Evolutionary conservation across 2,888 invertebrate species (phyloP), one percentile per base, ranked within the genome.

Genomic region (Cerceris rybyensis): DNA sequence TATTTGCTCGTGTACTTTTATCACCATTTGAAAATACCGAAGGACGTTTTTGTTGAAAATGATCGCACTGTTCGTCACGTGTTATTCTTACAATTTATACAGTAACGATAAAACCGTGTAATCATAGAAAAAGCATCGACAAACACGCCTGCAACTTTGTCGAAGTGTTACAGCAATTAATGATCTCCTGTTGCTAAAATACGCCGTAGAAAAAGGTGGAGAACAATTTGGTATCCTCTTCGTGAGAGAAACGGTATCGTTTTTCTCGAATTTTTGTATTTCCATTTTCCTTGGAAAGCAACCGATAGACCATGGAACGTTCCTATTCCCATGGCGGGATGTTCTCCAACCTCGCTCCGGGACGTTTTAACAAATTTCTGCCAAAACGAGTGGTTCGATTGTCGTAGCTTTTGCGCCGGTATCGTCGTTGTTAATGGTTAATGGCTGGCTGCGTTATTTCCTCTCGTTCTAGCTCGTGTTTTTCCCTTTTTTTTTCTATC

Each of bases 161-260:
- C 11, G 55, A 41, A 14, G 52, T 58, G 74, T 75, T 75, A 78
- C 58, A 67, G 71, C 71, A 66, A 68, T 80, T 80, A 82, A 84
- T 78, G 69, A 84, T 77, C 66, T 41, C 41, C 17, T 42, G 55
- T 28, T 46, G 43, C 41, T 9, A 72, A 78, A 71, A 78, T 81
- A 66, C 63, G 55, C 43, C 50, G 61, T 14, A 9, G 69, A 69
- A 70, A 70, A 68, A 42, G 52, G n/a, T 49, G 46, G 13, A 42
- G 16, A 7, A 54, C 11, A 39, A 11, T 49, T 55, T 14, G n/a
- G 63, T 41, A 66, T 67, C 70, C 28, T 28, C 55, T 49, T 59
- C 49, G 50, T 39, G 9, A 46, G 52, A 46, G 28, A 66, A 73
- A 68, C 66, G 60, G 43, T 69, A 70, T 67, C 59, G 41, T 68